Base-by-base conservation (phyloP, 1,140 invertebrate species). In the Drosophila leontia region DNA sequence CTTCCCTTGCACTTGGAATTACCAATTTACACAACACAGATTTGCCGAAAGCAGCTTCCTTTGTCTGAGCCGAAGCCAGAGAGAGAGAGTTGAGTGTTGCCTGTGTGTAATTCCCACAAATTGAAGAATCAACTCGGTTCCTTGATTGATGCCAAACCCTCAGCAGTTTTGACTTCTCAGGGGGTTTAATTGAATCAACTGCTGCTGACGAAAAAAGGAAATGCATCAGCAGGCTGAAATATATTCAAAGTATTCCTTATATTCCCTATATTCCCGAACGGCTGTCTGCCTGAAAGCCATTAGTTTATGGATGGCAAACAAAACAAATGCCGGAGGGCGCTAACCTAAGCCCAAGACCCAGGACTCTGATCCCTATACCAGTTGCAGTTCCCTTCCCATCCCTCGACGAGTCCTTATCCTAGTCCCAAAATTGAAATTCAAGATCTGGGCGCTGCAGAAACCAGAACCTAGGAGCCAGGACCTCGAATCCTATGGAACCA, bases 291-390 rank as follows among this genome's bases (percentile, higher is more conserved):
- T 48, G 48, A 51, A 75, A 69, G 72, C 64, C 81, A 90, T 88
- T 81, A 88, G 78, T 80, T 88, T 78, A 88, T 86, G 83, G 77
- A 78, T 79, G 68, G 79, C 72, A 82, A 75, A 86, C 65, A 82
- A 51, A 81, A 77, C 65, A 82, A 78, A 67, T 80, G 77, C 71
- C 57, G 56, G 69, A 90, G 84, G 84, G 84, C 84, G 87, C 68
- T 90, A 80, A 84, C 84, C 84, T 69, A 70, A 70, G 61, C 58
- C 42, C 37, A 23, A 60, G 62, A 61, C 55, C 47, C 29, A 50
- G n/a, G 53, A 7, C 26, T 57, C 39, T 57, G 58, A 55, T 35
- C 48, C 57, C 57, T 42, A 50, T 37, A 39, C 50, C 41, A 19
- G n/a, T 34, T 7, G 45, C 41, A 2, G 17, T 39, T n/a, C 57